Percentiles rank a stretch among this genome's conserved stretches.
These are phyloP conservation scores for Leptopilina syphax DNA, from an alignment of 2,888 invertebrate genomes.

Conservation along the genomic window DNA sequence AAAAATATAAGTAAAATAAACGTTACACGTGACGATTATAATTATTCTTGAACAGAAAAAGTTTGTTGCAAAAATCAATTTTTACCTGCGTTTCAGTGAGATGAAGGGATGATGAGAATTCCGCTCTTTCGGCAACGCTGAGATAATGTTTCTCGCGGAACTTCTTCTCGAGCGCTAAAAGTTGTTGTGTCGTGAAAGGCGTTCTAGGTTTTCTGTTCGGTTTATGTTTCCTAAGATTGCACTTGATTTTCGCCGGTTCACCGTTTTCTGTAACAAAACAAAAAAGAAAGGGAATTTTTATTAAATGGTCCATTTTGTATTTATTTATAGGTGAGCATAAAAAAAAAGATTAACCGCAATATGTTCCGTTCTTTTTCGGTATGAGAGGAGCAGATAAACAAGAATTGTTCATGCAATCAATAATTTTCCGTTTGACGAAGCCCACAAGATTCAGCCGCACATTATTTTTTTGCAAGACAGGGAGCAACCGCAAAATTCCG, in stretches of 20 bases:
- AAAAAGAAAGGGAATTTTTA: too few relatives aligned
- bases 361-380: conserved; percentile 59
- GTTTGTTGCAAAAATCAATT: neutral
- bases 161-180: conserved; percentile 95
- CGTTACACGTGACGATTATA: neutral
- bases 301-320: neutral
- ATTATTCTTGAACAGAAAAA: neutral
- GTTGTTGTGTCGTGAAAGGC: conserved; percentile 98
- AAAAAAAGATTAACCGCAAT: conserved; percentile 66
- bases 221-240: conserved; percentile 96
- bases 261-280: conserved; percentile 80
- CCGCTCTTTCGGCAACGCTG: conserved; percentile 97
- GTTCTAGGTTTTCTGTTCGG: conserved; percentile 98
- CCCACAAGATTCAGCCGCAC: conserved; percentile 66
- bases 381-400: conserved; percentile 48
- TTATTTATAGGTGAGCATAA: conserved; percentile 77
- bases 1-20: neutral
- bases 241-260: conserved; percentile 91
- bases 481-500: conserved; percentile 70
- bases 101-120: conserved; percentile 95
- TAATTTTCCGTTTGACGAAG: conserved; percentile 69
- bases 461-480: conserved; percentile 69
- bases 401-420: conserved; percentile 63
- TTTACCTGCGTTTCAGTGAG: conserved; percentile 94
- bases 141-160: conserved; percentile 98